Evolutionary conservation across 2,113 vertebrate species (phyloP).

Genomic region (Tretioscincus oriximinensis): DNA sequence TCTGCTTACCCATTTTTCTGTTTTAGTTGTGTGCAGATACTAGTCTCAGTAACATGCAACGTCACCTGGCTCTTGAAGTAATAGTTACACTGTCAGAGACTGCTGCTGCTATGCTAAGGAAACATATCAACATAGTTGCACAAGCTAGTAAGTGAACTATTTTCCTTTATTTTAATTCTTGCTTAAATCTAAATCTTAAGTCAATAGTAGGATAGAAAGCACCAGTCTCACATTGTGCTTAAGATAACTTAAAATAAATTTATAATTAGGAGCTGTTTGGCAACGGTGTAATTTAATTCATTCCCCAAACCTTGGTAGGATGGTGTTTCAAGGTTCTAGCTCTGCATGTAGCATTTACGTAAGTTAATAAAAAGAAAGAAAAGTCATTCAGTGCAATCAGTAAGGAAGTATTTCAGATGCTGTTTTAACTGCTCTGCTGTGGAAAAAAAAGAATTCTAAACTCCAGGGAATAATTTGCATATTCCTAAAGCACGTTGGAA

Average conservation of each 20-base stretch:
- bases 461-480: too few relatives aligned
- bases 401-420: too few relatives aligned
- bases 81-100: slow-evolving; percentile 97
- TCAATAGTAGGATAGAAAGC: too few relatives aligned
- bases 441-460: too few relatives aligned
- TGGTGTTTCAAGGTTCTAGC: not conserved
- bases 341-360: not conserved
- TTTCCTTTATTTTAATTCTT: not conserved
- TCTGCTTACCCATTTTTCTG: slow-evolving; percentile 32
- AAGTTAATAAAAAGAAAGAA: not conserved
- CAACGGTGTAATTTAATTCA: not conserved
- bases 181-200: not conserved
- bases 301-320: too few relatives aligned
- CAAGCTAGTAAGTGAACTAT: slow-evolving; percentile 86
- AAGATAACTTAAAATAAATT: not conserved
- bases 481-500: too few relatives aligned
- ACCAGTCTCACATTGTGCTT: not conserved
- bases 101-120: slow-evolving; percentile 95
- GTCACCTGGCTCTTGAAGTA: slow-evolving; percentile 93
- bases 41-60: slow-evolving; percentile 93
- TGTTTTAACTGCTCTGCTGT: too few relatives aligned
- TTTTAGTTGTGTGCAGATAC: slow-evolving; percentile 89
- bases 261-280: not conserved
- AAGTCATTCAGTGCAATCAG: not conserved
- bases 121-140: slow-evolving; percentile 89